Base-by-base conservation (phyloP, 2,888 invertebrate genomes). In the Xestia ashworthii region DNA sequence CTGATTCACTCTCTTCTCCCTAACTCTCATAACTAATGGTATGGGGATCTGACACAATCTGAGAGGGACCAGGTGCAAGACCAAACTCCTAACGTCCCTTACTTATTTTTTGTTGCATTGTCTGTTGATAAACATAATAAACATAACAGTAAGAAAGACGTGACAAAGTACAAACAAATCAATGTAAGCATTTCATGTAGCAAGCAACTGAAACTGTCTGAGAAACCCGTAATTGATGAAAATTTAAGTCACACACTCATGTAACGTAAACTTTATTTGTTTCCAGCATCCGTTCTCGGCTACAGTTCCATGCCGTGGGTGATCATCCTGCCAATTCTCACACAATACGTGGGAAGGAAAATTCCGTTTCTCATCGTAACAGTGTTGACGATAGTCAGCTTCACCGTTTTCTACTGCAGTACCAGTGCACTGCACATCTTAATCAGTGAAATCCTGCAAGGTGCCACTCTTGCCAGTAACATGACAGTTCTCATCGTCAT, bases 401-500 rank as follows among this genome's bases (percentile, higher is more conserved):
- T 89, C 70, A 86, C 91, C 38, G 86, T 92, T 55, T 89, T 92
- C 74, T 93, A 92, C 86, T 91, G 88, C 62, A 93, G 93, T 74
- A 86, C 87, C 6, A 91, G 78, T 71, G 86, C 91, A 25, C 83
- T 84, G 62, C 91, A 92, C 53, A 76, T 93, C 16, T 82, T 93
- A 25, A 82, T 93, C 48, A 91, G 93, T 74, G 90, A 92, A 84
- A 82, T 91, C 66, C 60, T 93, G 22, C 90, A 91, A 81, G 93
- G 93, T 2, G 87, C 90, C 60, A 88, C 90, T 38, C 87, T 91
- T 6, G 93, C 92, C 3, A 89, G 90, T 76, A 90, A 90, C 68
- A 89, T 90, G 84, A 92, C 93, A 4, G 88, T 92, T n/a, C 80
- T 90, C 8, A 91, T 93, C 5, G 88, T 93, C 6, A 90, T 93